Conservation (phyloP, 2,113 vertebrate genomes). For the Struthidea cinerea region DNA sequence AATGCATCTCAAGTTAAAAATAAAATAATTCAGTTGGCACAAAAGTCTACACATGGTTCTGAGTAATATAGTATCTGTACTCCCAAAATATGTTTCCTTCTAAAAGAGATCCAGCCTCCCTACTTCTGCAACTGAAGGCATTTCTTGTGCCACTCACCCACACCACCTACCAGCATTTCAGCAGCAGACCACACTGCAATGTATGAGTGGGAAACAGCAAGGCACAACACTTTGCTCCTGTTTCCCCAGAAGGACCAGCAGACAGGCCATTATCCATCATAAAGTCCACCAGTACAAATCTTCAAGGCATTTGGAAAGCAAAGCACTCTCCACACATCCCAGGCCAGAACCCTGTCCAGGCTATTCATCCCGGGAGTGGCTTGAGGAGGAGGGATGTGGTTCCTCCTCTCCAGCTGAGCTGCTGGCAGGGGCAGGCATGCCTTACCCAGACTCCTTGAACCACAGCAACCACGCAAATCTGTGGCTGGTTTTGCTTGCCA, state of each 20-base stretch:
- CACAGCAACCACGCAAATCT: neutral
- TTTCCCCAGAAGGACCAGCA: neutral
- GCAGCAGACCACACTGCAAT: neutral
- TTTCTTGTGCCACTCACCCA: neutral
- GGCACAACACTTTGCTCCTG: fast-evolving
- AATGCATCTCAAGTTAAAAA: neutral
- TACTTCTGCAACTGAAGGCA: neutral
- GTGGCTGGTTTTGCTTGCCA: neutral
- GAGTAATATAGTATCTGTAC: neutral
- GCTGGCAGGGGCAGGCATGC: neutral
- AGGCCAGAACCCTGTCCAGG: neutral
- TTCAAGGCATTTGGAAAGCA: neutral
- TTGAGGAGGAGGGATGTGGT: neutral
- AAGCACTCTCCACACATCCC: neutral
- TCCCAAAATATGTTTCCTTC: neutral
- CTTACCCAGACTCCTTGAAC: neutral
- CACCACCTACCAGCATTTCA: neutral
- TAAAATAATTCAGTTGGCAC: neutral
- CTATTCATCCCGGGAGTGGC: neutral
- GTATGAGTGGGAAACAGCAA: fast-evolving
- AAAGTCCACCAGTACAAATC: neutral
- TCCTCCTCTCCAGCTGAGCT: fast-evolving
- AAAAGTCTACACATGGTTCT: neutral
- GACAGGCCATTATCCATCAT: neutral
- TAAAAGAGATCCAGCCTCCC: neutral